These are phyloP conservation scores for Toxostoma redivivum DNA, from an alignment of 2,113 vertebrate species.

Conservation along the genomic window DNA sequence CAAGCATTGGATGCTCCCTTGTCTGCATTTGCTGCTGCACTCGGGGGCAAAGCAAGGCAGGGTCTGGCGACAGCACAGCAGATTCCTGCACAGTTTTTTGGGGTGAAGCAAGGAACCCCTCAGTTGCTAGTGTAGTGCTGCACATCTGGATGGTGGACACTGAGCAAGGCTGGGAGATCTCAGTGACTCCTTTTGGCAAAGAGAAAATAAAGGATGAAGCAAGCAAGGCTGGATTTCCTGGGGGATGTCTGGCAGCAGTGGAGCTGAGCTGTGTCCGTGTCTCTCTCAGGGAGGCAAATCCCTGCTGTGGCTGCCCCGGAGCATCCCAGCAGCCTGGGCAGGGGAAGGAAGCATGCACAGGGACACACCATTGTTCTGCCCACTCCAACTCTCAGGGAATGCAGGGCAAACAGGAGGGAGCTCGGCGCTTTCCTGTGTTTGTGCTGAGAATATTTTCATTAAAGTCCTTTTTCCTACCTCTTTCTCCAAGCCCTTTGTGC, in stretches of 20 bases:
- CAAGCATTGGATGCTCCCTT: not conserved
- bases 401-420: not conserved
- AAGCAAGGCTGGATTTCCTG: not conserved
- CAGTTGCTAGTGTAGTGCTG: fast-evolving
- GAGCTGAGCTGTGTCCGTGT: fast-evolving
- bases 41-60: not conserved
- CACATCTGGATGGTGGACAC: not conserved
- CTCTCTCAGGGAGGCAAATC: not conserved
- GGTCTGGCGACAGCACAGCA: not conserved
- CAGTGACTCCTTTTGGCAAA: too few species aligned
- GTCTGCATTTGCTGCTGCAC: not conserved
- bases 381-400: not conserved
- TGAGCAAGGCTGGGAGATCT: not conserved
- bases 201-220: fast-evolving
- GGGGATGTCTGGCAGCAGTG: not conserved
- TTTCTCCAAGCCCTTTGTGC: not conserved
- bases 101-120: not conserved
- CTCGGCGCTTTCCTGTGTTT: slow-evolving; percentile 38
- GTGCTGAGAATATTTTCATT: not conserved
- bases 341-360: slow-evolving; percentile 7
- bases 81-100: not conserved
- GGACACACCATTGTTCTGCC: slow-evolving; percentile 14
- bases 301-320: fast-evolving
- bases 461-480: not conserved
- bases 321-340: not conserved